phyloP scores from a whole-genome alignment of 2,888 invertebrate genomes.

The Unio pictorum region DNA sequence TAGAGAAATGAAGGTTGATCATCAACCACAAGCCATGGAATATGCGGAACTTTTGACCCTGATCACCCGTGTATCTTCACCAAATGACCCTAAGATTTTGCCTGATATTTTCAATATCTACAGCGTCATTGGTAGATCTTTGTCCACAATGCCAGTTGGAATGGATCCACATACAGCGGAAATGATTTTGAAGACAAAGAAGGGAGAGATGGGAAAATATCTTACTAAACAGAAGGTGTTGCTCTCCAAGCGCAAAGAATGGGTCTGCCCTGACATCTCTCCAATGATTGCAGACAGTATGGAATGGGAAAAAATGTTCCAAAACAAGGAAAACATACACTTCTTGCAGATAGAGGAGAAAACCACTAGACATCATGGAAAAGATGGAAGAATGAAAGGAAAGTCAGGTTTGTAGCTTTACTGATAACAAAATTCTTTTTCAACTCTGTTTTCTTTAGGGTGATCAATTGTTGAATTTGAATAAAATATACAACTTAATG shows the following conservation, averaged over 20 bases:
- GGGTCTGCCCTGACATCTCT: constrained; percentile 44
- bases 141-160: too few species aligned
- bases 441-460: too few species aligned
- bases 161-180: constrained; percentile 15
- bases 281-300: constrained; percentile 58
- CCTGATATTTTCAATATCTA: too few species aligned
- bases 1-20: constrained; percentile 37
- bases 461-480: too few species aligned
- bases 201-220: constrained; percentile 16
- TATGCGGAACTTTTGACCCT: constrained; percentile 53
- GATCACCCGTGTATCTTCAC: constrained; percentile 36
- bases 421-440: too few species aligned
- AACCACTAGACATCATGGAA: background rate
- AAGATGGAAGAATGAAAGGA: too few species aligned
- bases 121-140: too few species aligned
- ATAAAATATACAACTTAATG: too few species aligned
- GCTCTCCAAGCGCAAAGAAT: constrained; percentile 45
- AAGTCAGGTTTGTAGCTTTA: too few species aligned
- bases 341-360: constrained; percentile 39
- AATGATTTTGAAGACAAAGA: constrained; percentile 17
- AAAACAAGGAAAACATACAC: constrained; percentile 39
- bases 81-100: constrained; percentile 32
- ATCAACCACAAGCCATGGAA: constrained; percentile 48
- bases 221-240: constrained; percentile 37
- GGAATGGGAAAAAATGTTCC: constrained; percentile 48